Percentiles rank a stretch among this genome's conserved stretches.
Evolutionary conservation across 2,888 invertebrate species (phyloP).

Genomic region (Heteropelma amictum): DNA sequence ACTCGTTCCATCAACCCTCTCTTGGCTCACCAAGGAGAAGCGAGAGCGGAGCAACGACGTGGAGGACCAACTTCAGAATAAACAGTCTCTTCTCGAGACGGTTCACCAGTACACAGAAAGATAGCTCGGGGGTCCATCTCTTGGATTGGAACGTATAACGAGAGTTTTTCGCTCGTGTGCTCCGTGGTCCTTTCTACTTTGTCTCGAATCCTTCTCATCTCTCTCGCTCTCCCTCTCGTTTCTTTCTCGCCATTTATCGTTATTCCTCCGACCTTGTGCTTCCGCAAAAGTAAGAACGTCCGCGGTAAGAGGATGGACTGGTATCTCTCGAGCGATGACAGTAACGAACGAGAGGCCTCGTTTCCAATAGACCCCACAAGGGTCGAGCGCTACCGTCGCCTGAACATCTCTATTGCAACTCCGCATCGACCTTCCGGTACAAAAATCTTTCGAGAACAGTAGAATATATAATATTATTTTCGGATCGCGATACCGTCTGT

Average conservation of each 20-base stretch:
- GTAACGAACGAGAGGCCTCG: conserved; percentile 45
- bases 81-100: conserved; percentile 51
- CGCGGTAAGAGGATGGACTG: conserved; percentile 21
- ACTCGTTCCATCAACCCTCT: conserved; percentile 42
- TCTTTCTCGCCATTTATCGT: neutral
- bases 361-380: too few species aligned
- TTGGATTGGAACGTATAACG: conserved; percentile 53
- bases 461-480: conserved; percentile 50
- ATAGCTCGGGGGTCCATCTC: conserved; percentile 45
- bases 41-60: conserved; percentile 24
- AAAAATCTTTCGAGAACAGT: neutral
- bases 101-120: conserved; percentile 9
- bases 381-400: conserved; percentile 7
- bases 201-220: too few species aligned
- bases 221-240: neutral
- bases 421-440: neutral
- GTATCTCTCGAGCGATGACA: conserved; percentile 34
- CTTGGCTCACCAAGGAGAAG: conserved; percentile 35
- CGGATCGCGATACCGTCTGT: conserved; percentile 45
- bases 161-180: conserved; percentile 43
- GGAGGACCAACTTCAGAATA: conserved; percentile 57
- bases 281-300: conserved; percentile 15
- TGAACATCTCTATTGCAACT: conserved; percentile 33
- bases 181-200: conserved; percentile 15
- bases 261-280: neutral